Conservation (phyloP, 2,888 invertebrate species). For the Villa cingulata region DNA sequence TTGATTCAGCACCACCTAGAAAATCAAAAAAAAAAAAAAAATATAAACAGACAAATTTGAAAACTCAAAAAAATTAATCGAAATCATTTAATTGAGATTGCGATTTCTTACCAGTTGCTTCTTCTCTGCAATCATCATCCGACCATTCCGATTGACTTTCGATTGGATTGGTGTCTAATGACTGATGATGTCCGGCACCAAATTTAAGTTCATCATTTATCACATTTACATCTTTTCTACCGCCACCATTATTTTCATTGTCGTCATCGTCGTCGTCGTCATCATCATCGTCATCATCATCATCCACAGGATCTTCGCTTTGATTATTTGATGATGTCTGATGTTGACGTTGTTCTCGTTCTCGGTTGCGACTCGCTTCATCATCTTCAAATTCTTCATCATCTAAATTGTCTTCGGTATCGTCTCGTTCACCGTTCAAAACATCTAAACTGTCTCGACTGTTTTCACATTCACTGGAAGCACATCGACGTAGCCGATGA, state of each 20-base stretch:
- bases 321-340: background rate
- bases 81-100: background rate
- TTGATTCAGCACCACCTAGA: slow-evolving; percentile 49
- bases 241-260: slow-evolving; percentile 17
- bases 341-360: slow-evolving; percentile 9
- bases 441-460: slow-evolving; percentile 32
- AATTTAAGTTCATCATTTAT: slow-evolving; percentile 37
- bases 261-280: slow-evolving; percentile 12
- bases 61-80: background rate
- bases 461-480: slow-evolving; percentile 31
- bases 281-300: slow-evolving; percentile 11
- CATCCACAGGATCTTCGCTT: slow-evolving; percentile 1
- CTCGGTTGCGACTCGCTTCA: slow-evolving; percentile 24
- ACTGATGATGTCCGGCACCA: slow-evolving; percentile 35
- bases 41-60: background rate
- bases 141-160: slow-evolving; percentile 78
- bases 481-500: slow-evolving; percentile 28
- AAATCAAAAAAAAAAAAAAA: background rate
- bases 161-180: slow-evolving; percentile 37
- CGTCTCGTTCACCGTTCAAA: slow-evolving; percentile 29
- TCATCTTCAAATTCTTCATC: slow-evolving; percentile 35
- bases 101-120: slow-evolving; percentile 40
- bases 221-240: slow-evolving; percentile 26
- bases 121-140: slow-evolving; percentile 49
- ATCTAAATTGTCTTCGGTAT: slow-evolving; percentile 33